These are phyloP conservation scores for Emberiza fucata DNA, from an alignment of 2,113 vertebrate genomes.

Conservation along the genomic window DNA sequence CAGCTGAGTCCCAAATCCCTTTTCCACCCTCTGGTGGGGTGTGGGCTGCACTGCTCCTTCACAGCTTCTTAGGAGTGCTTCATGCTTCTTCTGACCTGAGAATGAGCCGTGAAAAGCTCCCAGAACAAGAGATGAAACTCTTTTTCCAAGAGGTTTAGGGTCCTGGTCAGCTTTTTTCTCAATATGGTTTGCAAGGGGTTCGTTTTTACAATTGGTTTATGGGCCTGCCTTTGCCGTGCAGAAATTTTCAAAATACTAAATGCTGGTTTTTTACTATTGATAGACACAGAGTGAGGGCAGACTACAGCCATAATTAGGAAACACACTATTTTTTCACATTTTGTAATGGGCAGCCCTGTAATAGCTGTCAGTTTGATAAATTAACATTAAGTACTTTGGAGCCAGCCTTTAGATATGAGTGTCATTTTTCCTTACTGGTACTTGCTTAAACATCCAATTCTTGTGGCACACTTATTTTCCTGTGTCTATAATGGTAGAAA, in stretches of 20 bases:
- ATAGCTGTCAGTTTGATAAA: background rate
- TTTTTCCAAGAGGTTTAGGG: background rate
- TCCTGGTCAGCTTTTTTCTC: background rate
- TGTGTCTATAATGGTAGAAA: background rate
- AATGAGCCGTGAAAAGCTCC: background rate
- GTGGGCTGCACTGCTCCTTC: background rate
- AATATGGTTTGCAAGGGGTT: background rate
- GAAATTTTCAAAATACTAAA: background rate
- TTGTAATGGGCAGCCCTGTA: background rate
- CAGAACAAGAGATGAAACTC: background rate
- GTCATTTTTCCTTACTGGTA: background rate
- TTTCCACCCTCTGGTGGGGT: background rate
- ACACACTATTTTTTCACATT: background rate
- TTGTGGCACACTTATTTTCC: background rate
- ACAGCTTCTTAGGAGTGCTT: background rate
- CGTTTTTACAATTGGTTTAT: background rate
- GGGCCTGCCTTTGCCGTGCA: background rate
- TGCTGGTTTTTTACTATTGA: background rate
- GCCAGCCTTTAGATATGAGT: background rate
- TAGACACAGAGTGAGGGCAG: background rate
- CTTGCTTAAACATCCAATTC: background rate
- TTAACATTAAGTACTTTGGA: background rate
- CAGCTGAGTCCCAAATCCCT: background rate
- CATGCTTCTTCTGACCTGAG: background rate
- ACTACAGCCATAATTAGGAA: background rate